Percentiles rank a stretch among this genome's conserved stretches.
Evolutionary conservation across 2,797 vertebrate genomes (phyloP).

Genomic region (Pipistrellus kuhlii): DNA sequence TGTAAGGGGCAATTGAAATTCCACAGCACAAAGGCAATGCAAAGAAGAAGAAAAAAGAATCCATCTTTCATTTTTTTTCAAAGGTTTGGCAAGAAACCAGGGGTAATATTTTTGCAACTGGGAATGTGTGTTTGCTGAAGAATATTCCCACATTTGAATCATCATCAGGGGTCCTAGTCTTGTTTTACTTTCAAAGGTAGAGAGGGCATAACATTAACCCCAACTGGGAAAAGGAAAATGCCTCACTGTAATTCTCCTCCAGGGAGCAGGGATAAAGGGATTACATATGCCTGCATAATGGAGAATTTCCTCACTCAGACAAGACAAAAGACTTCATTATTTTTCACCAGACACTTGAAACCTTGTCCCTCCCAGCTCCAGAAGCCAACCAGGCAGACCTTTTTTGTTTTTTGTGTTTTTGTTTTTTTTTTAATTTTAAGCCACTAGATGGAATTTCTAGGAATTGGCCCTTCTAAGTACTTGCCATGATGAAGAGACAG

Average conservation of each 20-base stretch:
- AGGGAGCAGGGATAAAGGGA: constrained; percentile 76
- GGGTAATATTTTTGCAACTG: constrained; percentile 84
- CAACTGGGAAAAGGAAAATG: constrained; percentile 78
- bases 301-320: constrained; percentile 78
- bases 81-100: constrained; percentile 82
- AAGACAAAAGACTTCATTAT: constrained; percentile 82
- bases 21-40: constrained; percentile 78
- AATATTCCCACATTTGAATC: constrained; percentile 83
- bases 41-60: constrained; percentile 52
- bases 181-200: constrained; percentile 83
- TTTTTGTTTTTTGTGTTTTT: neutral
- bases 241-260: constrained; percentile 74
- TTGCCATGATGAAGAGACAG: neutral
- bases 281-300: constrained; percentile 77
- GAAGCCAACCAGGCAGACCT: constrained; percentile 12
- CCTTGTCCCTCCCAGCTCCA: constrained; percentile 44
- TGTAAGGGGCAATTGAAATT: constrained; percentile 78
- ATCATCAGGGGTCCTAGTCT: constrained; percentile 82
- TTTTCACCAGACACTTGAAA: constrained; percentile 74
- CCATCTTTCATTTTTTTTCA: constrained; percentile 82
- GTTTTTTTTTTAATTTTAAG: neutral
- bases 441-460: constrained; percentile 66
- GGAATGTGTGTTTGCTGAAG: constrained; percentile 82
- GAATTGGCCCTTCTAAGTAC: neutral
- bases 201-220: constrained; percentile 80